These are phyloP conservation scores for Zaprionus camerounensis DNA, from an alignment of 1,140 invertebrate species.

Conservation along the genomic window DNA sequence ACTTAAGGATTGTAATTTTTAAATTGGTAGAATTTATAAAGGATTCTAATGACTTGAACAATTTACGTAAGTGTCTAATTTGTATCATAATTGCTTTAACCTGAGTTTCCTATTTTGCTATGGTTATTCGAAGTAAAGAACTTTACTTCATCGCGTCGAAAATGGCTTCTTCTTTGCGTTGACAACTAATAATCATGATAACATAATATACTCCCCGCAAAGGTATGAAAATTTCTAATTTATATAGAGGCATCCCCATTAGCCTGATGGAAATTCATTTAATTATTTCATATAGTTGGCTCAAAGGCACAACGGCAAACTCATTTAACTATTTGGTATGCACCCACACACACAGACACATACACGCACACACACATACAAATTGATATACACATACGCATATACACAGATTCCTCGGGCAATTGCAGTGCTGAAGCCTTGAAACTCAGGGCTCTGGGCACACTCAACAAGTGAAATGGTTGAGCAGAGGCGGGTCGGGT, in stretches of 20 bases:
- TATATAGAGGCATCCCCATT: background rate
- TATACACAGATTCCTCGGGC: background rate
- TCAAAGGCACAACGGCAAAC: constrained; percentile 8
- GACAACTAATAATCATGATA: background rate
- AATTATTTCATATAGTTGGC: constrained; percentile 5
- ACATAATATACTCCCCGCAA: background rate
- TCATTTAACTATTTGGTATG: constrained; percentile 10
- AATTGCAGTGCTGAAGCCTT: constrained; percentile 2
- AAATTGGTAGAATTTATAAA: no score
- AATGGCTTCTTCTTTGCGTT: background rate
- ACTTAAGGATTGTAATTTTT: no score
- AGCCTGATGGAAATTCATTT: constrained; percentile 2
- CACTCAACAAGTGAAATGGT: constrained; percentile 56
- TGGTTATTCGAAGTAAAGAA: no score
- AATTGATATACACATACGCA: background rate
- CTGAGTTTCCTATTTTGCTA: no score
- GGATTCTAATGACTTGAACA: no score
- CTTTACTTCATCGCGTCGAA: background rate
- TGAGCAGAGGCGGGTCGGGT: no score
- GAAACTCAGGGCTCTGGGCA: background rate
- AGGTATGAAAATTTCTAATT: background rate
- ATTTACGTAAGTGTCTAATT: no score
- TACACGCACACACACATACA: background rate
- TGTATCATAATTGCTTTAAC: no score
- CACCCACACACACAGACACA: background rate